Evolutionary conservation across 2,888 invertebrate species (phyloP).

Genomic region (Exocentrus adspersus): DNA sequence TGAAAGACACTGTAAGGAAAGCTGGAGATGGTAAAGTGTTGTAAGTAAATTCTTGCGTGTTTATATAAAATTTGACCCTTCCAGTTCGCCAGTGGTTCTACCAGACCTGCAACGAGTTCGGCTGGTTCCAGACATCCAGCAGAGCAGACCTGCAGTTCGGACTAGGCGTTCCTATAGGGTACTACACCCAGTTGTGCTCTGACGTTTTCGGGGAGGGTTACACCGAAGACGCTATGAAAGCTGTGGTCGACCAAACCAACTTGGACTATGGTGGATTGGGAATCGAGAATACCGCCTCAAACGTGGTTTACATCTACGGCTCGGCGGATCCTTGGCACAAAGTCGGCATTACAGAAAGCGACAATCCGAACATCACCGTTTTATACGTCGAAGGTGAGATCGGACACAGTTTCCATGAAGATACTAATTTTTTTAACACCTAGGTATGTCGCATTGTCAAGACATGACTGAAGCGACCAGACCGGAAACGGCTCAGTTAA

Average conservation of each 20-base stretch:
- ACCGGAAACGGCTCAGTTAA: slow-evolving; percentile 74
- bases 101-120: slow-evolving; percentile 96
- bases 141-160: slow-evolving; percentile 74
- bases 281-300: slow-evolving; percentile 66
- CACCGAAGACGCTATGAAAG: slow-evolving; percentile 67
- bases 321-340: slow-evolving; percentile 70
- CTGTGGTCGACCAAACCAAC: slow-evolving; percentile 70
- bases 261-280: slow-evolving; percentile 64
- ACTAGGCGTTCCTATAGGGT: slow-evolving; percentile 72
- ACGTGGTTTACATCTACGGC: slow-evolving; percentile 70
- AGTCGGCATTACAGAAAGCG: slow-evolving; percentile 65
- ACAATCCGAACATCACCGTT: slow-evolving; percentile 40
- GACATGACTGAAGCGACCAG: slow-evolving; percentile 85
- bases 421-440: slow-evolving; percentile 49
- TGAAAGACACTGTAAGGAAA: slow-evolving; percentile 67
- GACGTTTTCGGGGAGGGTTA: slow-evolving; percentile 74
- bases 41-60: too few species aligned
- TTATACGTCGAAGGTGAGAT: slow-evolving; percentile 43
- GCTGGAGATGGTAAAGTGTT: slow-evolving; percentile 26
- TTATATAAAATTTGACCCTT: too few species aligned
- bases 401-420: too few species aligned
- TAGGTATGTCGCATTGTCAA: slow-evolving; percentile 93
- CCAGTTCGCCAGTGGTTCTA: slow-evolving; percentile 88
- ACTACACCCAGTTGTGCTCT: slow-evolving; percentile 75
- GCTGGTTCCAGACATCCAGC: slow-evolving; percentile 91